Percentiles rank a stretch among this genome's conserved stretches.
phyloP scores from a whole-genome alignment of 2,797 vertebrate genomes.

The Enteromius fasciolatus region DNA sequence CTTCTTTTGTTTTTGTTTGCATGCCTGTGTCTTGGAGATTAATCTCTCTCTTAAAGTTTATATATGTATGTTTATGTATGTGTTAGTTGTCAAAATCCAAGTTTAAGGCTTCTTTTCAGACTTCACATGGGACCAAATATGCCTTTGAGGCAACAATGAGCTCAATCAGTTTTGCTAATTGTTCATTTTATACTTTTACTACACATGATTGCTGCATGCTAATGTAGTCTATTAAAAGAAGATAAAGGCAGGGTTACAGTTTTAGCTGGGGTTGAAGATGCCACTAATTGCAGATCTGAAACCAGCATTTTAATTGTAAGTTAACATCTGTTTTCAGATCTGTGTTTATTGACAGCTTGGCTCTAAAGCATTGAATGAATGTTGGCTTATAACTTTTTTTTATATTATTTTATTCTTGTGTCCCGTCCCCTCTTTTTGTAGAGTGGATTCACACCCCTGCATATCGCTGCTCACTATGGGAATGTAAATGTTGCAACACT shows the following conservation, averaged over 20 bases:
- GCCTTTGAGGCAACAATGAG: background rate
- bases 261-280: background rate
- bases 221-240: slow-evolving; percentile 48
- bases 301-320: slow-evolving; percentile 24
- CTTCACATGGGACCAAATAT: slow-evolving; percentile 4
- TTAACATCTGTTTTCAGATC: slow-evolving; percentile 37
- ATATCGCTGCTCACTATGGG: slow-evolving; percentile 97
- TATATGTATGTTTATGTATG: slow-evolving; percentile 49
- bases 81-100: slow-evolving; percentile 16
- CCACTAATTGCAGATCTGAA: slow-evolving; percentile 42
- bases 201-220: slow-evolving; percentile 76
- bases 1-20: slow-evolving; percentile 46
- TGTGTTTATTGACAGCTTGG: slow-evolving; percentile 45
- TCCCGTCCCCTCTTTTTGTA: slow-evolving; percentile 68
- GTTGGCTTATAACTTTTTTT: slow-evolving; percentile 33
- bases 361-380: slow-evolving; percentile 25
- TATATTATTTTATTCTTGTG: slow-evolving; percentile 34
- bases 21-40: slow-evolving; percentile 44
- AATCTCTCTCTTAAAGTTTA: slow-evolving; percentile 31
- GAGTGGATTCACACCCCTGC: slow-evolving; percentile 97
- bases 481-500: slow-evolving; percentile 97
- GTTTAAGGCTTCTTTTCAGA: background rate
- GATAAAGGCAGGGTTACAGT: slow-evolving; percentile 44
- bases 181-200: slow-evolving; percentile 59
- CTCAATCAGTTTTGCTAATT: background rate